Evolutionary conservation across 2,797 vertebrate species (phyloP).

Genomic region (Pseudochirops corinnae): DNA sequence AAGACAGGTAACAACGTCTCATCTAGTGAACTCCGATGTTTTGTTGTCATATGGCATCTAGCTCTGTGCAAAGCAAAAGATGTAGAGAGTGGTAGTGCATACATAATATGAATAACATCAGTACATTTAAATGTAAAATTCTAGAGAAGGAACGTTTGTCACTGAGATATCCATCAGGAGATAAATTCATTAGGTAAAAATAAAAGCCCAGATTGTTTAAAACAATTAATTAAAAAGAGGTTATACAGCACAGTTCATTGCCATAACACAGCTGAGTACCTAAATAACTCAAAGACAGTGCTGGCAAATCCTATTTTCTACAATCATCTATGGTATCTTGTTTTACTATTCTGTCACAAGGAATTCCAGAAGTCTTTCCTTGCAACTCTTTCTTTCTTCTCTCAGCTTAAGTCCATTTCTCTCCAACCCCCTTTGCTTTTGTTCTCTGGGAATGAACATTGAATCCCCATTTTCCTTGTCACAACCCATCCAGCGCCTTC

Average conservation of each 20-base stretch:
- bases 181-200: slow-evolving; percentile 14
- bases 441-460: slow-evolving; percentile 40
- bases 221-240: slow-evolving; percentile 37
- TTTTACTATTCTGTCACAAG: slow-evolving; percentile 20
- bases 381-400: slow-evolving; percentile 50
- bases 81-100: background rate
- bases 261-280: background rate
- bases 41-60: background rate
- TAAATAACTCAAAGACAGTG: background rate
- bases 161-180: background rate
- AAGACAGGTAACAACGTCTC: background rate
- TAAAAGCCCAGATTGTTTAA: background rate
- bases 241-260: slow-evolving; percentile 28
- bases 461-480: slow-evolving; percentile 22
- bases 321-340: background rate
- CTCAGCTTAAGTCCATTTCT: slow-evolving; percentile 42
- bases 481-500: background rate
- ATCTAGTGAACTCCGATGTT: background rate
- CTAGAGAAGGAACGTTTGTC: slow-evolving; percentile 15
- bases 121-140: background rate
- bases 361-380: slow-evolving; percentile 10
- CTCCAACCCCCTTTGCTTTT: slow-evolving; percentile 11
- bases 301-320: slow-evolving; percentile 19
- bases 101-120: background rate
- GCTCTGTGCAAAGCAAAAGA: background rate